phyloP scores from a whole-genome alignment of 2,797 vertebrate species.

The Muscicapa comitata region DNA sequence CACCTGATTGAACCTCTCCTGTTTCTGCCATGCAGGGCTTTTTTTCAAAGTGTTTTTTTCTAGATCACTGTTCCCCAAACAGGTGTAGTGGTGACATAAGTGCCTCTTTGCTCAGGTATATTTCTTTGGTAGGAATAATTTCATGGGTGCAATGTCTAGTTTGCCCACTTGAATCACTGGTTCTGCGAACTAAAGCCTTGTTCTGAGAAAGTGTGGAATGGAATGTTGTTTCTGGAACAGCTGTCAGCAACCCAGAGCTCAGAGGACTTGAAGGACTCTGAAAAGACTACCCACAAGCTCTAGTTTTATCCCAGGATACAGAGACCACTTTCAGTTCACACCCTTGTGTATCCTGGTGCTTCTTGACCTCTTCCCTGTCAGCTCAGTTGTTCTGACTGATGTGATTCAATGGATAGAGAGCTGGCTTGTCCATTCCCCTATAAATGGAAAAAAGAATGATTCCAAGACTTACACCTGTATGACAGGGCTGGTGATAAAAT shows the following conservation, averaged over 20 bases:
- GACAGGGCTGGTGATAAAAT: accelerated
- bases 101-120: background rate
- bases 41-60: background rate
- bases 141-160: background rate
- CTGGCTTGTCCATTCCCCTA: background rate
- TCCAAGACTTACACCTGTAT: background rate
- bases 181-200: accelerated
- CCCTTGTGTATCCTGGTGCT: background rate
- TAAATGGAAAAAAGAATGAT: background rate
- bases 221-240: background rate
- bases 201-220: background rate
- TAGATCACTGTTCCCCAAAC: background rate
- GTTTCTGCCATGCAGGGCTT: background rate
- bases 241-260: background rate
- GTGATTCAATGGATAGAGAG: accelerated
- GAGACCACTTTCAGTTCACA: background rate
- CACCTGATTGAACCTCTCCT: background rate
- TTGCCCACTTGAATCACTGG: background rate
- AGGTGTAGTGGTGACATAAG: background rate
- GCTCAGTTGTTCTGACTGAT: background rate
- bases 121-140: background rate
- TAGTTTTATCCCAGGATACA: background rate
- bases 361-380: background rate
- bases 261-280: background rate
- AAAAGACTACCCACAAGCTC: background rate